These are phyloP conservation scores for Drosophila ercepeae DNA, from an alignment of 1,140 invertebrate species.

Conservation along the genomic window DNA sequence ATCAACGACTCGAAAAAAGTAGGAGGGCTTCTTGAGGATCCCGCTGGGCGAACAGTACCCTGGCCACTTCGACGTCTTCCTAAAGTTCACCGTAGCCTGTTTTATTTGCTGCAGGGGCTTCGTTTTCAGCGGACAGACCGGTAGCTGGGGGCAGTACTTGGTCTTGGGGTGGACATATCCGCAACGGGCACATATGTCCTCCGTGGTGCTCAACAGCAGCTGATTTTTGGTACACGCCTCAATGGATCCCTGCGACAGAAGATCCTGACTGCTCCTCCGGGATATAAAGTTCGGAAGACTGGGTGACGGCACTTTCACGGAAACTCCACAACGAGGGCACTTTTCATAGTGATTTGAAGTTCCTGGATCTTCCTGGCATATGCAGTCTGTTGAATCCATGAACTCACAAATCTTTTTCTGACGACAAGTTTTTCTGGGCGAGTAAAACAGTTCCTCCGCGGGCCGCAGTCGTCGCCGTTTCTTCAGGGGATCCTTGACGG, in stretches of 20 bases:
- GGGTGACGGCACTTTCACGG: not conserved
- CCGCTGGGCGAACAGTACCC: slow-evolving; percentile 8
- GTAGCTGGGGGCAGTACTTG: not conserved
- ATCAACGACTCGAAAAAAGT: not conserved
- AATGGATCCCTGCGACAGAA: slow-evolving; percentile 21
- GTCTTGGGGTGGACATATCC: slow-evolving; percentile 29
- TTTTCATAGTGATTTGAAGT: slow-evolving; percentile 1
- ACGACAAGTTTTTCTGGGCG: slow-evolving; percentile 42
- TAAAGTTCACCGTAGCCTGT: not conserved
- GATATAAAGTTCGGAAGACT: not conserved
- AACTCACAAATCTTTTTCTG: not conserved
- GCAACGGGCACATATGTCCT: slow-evolving; percentile 40
- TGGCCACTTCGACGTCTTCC: not conserved
- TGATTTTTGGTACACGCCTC: slow-evolving; percentile 44
- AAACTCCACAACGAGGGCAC: slow-evolving; percentile 23
- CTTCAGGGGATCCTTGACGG: not conserved
- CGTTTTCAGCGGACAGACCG: not conserved
- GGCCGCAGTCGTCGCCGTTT: not conserved
- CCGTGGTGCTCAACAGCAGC: not conserved
- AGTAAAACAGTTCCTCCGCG: slow-evolving; percentile 30
- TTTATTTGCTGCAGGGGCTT: slow-evolving; percentile 13
- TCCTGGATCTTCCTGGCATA: not conserved
- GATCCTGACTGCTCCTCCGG: not conserved
- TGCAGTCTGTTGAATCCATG: not conserved
- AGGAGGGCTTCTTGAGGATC: not conserved